Evolutionary conservation across 2,113 vertebrate genomes (phyloP), one percentile per base, ranked within the genome.

Genomic region (Cebus imitator): DNA sequence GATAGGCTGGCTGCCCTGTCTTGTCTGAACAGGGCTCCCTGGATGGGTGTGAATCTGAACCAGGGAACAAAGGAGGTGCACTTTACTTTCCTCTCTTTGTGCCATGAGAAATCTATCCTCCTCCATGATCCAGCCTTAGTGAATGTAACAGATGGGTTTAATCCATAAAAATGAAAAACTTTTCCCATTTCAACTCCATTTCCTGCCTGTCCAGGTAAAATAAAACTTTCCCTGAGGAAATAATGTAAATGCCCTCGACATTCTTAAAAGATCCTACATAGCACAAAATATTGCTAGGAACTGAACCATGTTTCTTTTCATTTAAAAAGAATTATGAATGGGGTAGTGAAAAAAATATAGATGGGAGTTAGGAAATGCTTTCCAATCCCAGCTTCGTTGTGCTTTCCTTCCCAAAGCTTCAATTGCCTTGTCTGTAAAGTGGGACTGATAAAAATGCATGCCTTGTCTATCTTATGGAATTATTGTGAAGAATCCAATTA

Each of bases 221-320:
- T 87, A 97, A 95, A 98, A 90, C 76, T 96, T 95, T 92, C 84
- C 92, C 95, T 83, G 35, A 96, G 97, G 87, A 96, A 97, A 98
- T 97, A 32, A 96, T 94, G n/a, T 66, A 90, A 95, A 96, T 66
- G 27, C 21, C 73, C 9, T 93, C 58, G 92, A 79, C 66, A 68
- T 37, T 96, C 95, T 96, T 97, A 68, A 95, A 94, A 97, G 78
- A 93, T 45, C 61, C 68, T 94, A n/a, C 57, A 73, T 4, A 84
- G 55, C 82, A 94, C n/a, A 90, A 96, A 95, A 94, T 81, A 95
- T 68, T 87, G 48, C 87, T 90, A 37, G 55, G 78, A 96, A 90
- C 6, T 17, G 61, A 90, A 83, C 90, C 82, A 78, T 57, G 50
- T 64, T 96, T 94, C 58, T 94, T 93, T 95, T 73, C 35, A 92